Evolutionary conservation across 2,113 vertebrate genomes (phyloP).

Genomic region (Mesoclemmys tuberculata): DNA sequence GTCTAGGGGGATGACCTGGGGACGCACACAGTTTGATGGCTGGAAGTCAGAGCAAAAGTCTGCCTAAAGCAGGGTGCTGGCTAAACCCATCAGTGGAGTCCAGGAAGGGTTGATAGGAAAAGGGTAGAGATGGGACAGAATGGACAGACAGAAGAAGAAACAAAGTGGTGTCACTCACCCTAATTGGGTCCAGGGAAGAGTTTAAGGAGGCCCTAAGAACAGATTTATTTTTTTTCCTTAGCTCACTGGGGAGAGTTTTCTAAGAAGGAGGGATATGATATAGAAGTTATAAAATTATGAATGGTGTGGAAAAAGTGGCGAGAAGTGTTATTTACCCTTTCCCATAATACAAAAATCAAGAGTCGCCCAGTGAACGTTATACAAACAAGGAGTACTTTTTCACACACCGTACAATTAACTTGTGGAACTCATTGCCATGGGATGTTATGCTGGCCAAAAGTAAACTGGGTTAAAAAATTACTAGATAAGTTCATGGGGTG

Average conservation of each 20-base stretch:
- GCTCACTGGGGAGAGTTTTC: neutral
- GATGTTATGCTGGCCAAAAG: no score
- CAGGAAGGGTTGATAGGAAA: neutral
- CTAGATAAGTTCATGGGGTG: no score
- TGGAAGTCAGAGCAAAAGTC: neutral
- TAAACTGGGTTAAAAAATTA: no score
- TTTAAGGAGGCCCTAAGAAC: neutral
- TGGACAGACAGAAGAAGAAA: neutral
- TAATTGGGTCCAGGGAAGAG: slow-evolving; percentile 35
- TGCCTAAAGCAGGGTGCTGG: fast-evolving
- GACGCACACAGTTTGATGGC: neutral
- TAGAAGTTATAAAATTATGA: no score
- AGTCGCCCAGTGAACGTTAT: no score
- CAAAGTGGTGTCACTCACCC: neutral
- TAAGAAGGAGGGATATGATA: neutral
- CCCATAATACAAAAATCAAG: no score
- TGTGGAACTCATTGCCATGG: no score
- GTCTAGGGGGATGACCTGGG: neutral
- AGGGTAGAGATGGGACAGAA: fast-evolving
- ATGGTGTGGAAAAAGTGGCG: no score
- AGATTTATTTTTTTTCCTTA: neutral
- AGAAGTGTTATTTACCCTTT: no score
- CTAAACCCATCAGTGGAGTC: fast-evolving
- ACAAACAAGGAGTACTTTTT: no score
- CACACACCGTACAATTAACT: no score